A percentile compares a stretch with the other conserved stretches of the same genome.
Conservation (phyloP, 2,888 invertebrate genomes). For the Smittia sp. region DNA sequence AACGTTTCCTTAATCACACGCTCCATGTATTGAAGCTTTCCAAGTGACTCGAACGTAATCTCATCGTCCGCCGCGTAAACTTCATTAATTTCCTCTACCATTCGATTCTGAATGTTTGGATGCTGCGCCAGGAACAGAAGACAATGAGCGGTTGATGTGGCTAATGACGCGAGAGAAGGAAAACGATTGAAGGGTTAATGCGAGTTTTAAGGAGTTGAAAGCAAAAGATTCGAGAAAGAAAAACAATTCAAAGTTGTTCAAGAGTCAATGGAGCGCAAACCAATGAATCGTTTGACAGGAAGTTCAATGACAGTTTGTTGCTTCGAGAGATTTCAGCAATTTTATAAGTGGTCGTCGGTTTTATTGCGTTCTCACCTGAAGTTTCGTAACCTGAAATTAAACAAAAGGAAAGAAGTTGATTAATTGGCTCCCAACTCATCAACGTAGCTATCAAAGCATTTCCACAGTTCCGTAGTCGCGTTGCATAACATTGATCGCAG, state of each 20-base stretch:
- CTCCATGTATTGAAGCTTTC: conserved; percentile 35
- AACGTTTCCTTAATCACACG: conserved; percentile 33
- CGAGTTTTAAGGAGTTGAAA: neutral
- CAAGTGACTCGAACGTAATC: conserved; percentile 32
- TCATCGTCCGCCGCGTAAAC: conserved; percentile 31
- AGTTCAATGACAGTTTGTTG: no score
- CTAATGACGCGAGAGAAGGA: conserved; percentile 1
- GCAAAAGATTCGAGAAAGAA: neutral
- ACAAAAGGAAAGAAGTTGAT: neutral
- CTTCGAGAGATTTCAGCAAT: no score
- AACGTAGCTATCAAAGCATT: no score
- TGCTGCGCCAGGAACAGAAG: conserved; percentile 32
- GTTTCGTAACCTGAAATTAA: conserved; percentile 26
- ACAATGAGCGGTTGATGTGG: conserved; percentile 32
- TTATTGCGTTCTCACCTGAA: conserved; percentile 32
- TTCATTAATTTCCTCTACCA: conserved; percentile 37
- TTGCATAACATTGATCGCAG: no score
- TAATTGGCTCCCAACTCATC: neutral
- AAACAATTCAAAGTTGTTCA: neutral
- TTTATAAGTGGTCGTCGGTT: no score
- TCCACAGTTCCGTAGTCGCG: no score
- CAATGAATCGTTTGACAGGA: no score
- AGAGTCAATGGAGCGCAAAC: neutral
- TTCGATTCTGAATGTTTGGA: conserved; percentile 32
- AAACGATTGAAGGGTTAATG: neutral